Conservation (phyloP, 2,888 invertebrate species). For the Pachycephus smyrnensis region DNA sequence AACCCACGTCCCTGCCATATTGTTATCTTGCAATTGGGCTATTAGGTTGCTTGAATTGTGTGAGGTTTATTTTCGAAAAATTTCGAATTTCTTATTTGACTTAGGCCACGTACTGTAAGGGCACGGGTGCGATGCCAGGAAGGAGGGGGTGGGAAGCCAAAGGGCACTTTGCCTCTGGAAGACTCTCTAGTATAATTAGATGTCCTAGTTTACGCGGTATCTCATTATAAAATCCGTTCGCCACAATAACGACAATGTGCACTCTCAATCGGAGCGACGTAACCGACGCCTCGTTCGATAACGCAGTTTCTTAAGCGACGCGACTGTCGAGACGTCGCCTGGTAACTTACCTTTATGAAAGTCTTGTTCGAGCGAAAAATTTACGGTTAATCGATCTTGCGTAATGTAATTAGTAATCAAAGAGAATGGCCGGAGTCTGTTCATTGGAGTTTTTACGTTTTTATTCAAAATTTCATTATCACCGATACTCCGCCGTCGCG, state of each 20-base stretch:
- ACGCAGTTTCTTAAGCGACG: background rate
- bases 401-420: too few relatives aligned
- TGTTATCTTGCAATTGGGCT: background rate
- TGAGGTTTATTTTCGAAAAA: background rate
- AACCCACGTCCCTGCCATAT: background rate
- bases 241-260: conserved; percentile 28
- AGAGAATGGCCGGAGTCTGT: too few relatives aligned
- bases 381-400: too few relatives aligned
- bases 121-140: background rate
- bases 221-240: conserved; percentile 54
- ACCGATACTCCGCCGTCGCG: background rate
- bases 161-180: conserved; percentile 13
- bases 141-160: background rate
- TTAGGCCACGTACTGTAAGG: background rate
- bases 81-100: background rate
- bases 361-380: too few relatives aligned
- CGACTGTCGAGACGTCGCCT: background rate
- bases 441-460: too few relatives aligned
- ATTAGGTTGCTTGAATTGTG: background rate
- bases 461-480: background rate
- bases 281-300: conserved; percentile 4
- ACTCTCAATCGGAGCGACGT: conserved; percentile 17
- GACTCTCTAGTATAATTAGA: conserved; percentile 57
- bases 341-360: background rate
- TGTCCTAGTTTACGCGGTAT: conserved; percentile 55